Conservation (phyloP, 2,888 invertebrate species). For the Slavum lentiscoides region DNA sequence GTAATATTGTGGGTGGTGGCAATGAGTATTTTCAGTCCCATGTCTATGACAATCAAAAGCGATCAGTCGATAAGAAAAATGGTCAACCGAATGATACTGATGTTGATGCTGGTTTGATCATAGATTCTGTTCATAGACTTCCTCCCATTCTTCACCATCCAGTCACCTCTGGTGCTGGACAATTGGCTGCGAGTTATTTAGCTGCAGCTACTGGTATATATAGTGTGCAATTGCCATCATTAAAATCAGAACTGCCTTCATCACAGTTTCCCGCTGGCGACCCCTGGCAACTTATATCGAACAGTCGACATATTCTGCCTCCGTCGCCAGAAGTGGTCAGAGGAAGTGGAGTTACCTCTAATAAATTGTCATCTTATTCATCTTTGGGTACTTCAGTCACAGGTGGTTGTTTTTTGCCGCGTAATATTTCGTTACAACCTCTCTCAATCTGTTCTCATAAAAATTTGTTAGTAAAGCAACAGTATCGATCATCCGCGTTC, state of each 20-base stretch:
- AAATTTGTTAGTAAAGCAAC: slow-evolving; percentile 6
- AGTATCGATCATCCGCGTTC: neutral
- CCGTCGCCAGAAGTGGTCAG: neutral
- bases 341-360: neutral
- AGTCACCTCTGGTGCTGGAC: neutral
- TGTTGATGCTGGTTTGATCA: too few species aligned
- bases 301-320: neutral
- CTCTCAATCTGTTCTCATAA: neutral
- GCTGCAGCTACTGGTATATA: slow-evolving; percentile 27
- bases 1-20: neutral
- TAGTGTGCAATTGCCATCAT: neutral
- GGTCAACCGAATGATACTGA: neutral
- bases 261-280: neutral
- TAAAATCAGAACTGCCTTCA: neutral
- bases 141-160: slow-evolving; percentile 6
- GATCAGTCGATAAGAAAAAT: neutral
- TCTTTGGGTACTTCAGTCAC: neutral
- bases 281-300: neutral
- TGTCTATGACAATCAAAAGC: neutral
- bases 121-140: slow-evolving; percentile 11
- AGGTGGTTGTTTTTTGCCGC: slow-evolving; percentile 3
- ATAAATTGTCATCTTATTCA: slow-evolving; percentile 14
- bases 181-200: slow-evolving; percentile 18
- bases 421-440: neutral
- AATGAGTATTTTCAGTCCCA: neutral